These are phyloP conservation scores for Calliphora vicina DNA, from an alignment of 1,140 invertebrate species.

Conservation along the genomic window DNA sequence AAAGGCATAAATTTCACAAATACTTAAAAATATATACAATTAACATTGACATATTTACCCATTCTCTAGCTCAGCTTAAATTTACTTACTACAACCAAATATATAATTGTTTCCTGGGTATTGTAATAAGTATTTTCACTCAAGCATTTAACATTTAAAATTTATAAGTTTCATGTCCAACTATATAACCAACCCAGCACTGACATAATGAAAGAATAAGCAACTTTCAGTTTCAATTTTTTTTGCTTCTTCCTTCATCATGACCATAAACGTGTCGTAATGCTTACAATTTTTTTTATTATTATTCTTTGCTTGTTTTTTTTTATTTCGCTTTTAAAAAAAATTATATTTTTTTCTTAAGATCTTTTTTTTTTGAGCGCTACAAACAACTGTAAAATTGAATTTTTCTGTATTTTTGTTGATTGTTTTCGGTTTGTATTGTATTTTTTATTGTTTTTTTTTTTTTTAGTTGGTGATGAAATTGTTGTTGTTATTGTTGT, in stretches of 20 bases:
- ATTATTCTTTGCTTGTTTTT: not conserved
- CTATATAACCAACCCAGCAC: not conserved
- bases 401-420: constrained; percentile 13
- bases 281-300: not conserved
- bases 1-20: too few relatives aligned
- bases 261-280: constrained; percentile 26
- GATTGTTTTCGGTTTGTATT: constrained; percentile 22
- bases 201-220: not conserved
- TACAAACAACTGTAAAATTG: constrained; percentile 16
- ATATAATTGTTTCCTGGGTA: not conserved
- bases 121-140: not conserved
- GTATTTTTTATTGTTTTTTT: not conserved
- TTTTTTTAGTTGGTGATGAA: not conserved
- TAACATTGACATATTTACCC: too few relatives aligned
- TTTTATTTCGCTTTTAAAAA: not conserved
- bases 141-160: constrained; percentile 21
- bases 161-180: constrained; percentile 21
- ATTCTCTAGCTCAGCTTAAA: not conserved
- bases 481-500: not conserved
- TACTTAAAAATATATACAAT: too few relatives aligned
- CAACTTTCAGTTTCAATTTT: not conserved
- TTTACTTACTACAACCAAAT: not conserved
- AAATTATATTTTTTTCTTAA: not conserved
- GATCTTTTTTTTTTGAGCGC: not conserved
- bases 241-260: not conserved